Evolutionary conservation across 2,797 vertebrate species (phyloP).

Genomic region (Aldrovandia affinis): DNA sequence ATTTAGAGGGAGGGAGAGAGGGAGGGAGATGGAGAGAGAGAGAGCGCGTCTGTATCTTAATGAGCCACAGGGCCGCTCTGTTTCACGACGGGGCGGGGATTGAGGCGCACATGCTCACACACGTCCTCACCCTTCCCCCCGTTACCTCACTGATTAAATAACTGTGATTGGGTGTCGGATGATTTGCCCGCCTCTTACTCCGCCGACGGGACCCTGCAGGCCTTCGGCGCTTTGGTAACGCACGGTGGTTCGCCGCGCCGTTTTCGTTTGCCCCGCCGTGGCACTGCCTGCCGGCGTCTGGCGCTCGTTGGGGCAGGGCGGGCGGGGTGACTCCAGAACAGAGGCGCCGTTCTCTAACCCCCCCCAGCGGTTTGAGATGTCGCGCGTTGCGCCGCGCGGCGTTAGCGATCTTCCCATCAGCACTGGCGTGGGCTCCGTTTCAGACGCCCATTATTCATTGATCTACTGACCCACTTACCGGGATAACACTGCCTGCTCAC

Average conservation of each 20-base stretch:
- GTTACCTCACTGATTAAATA: too few relatives aligned
- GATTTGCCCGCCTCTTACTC: too few relatives aligned
- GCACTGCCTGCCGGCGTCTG: neutral
- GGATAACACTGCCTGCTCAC: neutral
- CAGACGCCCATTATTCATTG: neutral
- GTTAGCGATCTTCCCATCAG: neutral
- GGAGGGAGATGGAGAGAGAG: too few relatives aligned
- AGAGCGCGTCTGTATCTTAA: neutral
- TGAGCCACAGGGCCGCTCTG: too few relatives aligned
- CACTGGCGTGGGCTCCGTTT: neutral
- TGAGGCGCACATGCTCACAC: too few relatives aligned
- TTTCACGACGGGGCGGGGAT: too few relatives aligned
- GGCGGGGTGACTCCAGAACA: neutral
- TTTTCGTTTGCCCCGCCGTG: neutral
- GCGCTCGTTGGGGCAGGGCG: neutral
- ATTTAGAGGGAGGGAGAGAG: too few relatives aligned
- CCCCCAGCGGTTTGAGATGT: slow-evolving; percentile 34
- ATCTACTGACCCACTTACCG: neutral
- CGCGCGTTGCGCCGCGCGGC: neutral
- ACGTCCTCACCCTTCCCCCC: too few relatives aligned
- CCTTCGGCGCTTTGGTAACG: neutral
- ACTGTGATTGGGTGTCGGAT: too few relatives aligned
- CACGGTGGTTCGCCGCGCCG: too few relatives aligned
- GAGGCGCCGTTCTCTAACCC: slow-evolving; percentile 31
- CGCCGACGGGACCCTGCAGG: too few relatives aligned